Conservation (phyloP, 2,797 vertebrate genomes). For the Ptychadena robeensis region DNA sequence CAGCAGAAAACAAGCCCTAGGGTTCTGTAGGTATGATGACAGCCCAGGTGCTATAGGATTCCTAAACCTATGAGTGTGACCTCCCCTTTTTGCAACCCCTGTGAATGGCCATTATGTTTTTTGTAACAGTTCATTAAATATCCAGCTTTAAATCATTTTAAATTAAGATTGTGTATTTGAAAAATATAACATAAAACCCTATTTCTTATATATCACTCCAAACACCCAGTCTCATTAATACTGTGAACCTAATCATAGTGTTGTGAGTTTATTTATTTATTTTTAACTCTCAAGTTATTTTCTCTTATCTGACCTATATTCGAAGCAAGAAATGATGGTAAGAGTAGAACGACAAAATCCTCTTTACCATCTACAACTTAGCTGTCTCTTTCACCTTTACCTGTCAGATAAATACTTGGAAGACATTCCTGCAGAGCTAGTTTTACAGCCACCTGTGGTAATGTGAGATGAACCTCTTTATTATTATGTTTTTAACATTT, state of each 20-base stretch:
- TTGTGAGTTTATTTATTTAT: neutral
- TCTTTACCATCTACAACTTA: constrained; percentile 38
- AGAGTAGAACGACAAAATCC: constrained; percentile 41
- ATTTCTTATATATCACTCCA: neutral
- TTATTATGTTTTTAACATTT: constrained; percentile 49
- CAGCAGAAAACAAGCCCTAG: no score
- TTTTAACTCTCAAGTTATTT: neutral
- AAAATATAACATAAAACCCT: no score
- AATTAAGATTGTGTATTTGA: no score
- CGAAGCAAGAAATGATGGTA: constrained; percentile 32
- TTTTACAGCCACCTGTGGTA: constrained; percentile 58
- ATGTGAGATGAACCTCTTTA: constrained; percentile 53
- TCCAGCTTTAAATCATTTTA: no score
- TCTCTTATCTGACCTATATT: constrained; percentile 6
- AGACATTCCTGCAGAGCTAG: constrained; percentile 54
- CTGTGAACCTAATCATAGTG: neutral
- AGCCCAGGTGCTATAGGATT: no score
- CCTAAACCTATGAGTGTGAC: no score
- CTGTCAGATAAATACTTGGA: constrained; percentile 38
- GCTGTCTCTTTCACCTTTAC: constrained; percentile 30
- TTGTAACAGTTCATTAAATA: no score
- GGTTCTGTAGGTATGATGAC: no score
- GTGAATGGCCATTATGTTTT: no score
- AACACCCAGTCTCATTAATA: neutral
- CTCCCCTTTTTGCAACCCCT: no score